Percentiles rank a stretch among this genome's conserved stretches.
These are phyloP conservation scores for Sinodicranocentrus sp. DNA, from an alignment of 2,888 invertebrate species.

Conservation along the genomic window DNA sequence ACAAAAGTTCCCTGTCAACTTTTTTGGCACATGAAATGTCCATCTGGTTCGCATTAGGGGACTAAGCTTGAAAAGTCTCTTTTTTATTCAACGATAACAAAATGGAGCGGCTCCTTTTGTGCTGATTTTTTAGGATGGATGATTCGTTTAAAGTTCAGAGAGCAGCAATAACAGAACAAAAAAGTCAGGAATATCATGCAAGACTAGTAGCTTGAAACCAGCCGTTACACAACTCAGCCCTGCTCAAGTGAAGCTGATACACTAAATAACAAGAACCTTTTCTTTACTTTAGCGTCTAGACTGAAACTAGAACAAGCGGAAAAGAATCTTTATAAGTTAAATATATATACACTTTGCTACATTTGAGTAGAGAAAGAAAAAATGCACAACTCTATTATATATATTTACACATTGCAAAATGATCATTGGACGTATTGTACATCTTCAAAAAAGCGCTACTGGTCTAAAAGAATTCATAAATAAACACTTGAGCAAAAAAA, in stretches of 20 bases:
- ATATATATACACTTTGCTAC: too few species aligned
- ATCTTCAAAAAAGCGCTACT: too few species aligned
- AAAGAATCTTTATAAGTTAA: too few species aligned
- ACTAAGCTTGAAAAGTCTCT: neutral
- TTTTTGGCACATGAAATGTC: constrained; percentile 15
- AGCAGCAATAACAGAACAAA: constrained; percentile 1
- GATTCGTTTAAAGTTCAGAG: constrained; percentile 34
- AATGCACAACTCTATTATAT: too few species aligned
- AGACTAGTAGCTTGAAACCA: constrained; percentile 1
- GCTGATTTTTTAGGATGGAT: constrained; percentile 12
- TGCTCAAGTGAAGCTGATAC: neutral
- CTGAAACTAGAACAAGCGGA: too few species aligned
- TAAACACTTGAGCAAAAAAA: constrained; percentile 16
- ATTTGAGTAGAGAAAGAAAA: too few species aligned
- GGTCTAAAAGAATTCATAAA: constrained; percentile 8
- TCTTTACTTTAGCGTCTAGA: too few species aligned
- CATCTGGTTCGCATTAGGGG: neutral
- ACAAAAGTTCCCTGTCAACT: constrained; percentile 15
- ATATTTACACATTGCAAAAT: too few species aligned
- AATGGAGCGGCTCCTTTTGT: neutral
- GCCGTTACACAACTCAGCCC: neutral
- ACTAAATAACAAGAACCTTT: neutral
- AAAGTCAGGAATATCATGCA: constrained; percentile 3
- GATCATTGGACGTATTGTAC: too few species aligned
- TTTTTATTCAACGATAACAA: neutral